A percentile compares a stretch with the other conserved stretches of the same genome.
These are phyloP conservation scores for Sebastes vulpes DNA, from an alignment of 2,797 vertebrate genomes.

Conservation along the genomic window DNA sequence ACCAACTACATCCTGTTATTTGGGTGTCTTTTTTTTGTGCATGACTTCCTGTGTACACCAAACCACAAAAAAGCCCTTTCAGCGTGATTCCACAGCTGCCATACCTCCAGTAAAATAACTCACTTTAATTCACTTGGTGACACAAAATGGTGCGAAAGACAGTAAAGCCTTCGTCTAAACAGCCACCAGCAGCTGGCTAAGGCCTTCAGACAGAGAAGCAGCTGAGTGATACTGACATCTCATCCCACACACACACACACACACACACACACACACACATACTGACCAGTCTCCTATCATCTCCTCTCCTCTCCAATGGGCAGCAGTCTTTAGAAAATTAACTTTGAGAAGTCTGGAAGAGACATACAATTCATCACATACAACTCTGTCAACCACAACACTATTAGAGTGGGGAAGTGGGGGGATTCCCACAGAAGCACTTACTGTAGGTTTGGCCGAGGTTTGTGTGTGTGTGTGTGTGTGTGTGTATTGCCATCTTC, in stretches of 20 bases:
- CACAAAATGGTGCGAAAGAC: slow-evolving; percentile 18
- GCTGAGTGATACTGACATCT: slow-evolving; percentile 52
- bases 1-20: background rate
- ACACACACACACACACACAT: slow-evolving; percentile 37
- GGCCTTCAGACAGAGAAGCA: slow-evolving; percentile 27
- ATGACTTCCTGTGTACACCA: background rate
- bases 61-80: background rate
- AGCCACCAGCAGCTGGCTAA: background rate
- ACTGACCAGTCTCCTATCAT: slow-evolving; percentile 69
- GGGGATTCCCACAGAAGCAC: slow-evolving; percentile 13
- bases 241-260: slow-evolving; percentile 7
- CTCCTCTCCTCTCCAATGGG: slow-evolving; percentile 88
- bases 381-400: slow-evolving; percentile 83
- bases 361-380: slow-evolving; percentile 83
- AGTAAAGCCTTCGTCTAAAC: slow-evolving; percentile 30
- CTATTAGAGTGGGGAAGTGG: slow-evolving; percentile 43
- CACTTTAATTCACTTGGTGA: slow-evolving; percentile 13
- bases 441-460: slow-evolving; percentile 47
- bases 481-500: slow-evolving; percentile 50
- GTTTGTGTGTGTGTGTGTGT: slow-evolving; percentile 16
- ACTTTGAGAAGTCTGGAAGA: slow-evolving; percentile 87
- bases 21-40: background rate
- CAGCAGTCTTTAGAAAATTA: slow-evolving; percentile 91
- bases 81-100: background rate
- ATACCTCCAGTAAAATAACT: slow-evolving; percentile 2